Evolutionary conservation across 1,140 invertebrate genomes (phyloP).

Genomic region (Micrasema longulum): DNA sequence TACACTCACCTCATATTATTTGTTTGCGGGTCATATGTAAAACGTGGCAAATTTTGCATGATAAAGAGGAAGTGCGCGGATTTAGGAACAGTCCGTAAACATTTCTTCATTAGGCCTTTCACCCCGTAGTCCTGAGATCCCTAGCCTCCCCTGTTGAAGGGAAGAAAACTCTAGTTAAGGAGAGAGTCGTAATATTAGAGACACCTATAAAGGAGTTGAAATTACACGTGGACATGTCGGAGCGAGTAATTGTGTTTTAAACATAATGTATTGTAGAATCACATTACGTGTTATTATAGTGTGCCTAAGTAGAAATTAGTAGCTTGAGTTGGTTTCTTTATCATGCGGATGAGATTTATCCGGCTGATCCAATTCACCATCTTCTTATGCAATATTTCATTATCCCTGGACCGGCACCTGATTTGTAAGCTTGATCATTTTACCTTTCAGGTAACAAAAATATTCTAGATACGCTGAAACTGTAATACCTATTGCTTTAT

Average conservation of each 20-base stretch:
- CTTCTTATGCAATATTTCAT: no score
- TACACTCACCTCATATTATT: no score
- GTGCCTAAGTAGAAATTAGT: no score
- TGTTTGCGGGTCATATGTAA: slow-evolving; percentile 38
- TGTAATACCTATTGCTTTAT: no score
- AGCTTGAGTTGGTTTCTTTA: no score
- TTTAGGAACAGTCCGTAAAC: slow-evolving; percentile 26
- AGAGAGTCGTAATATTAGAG: not conserved
- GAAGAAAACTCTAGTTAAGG: slow-evolving; percentile 4
- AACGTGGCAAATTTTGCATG: slow-evolving; percentile 38
- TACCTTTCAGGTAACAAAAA: no score
- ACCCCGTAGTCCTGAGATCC: slow-evolving; percentile 34
- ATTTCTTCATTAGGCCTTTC: slow-evolving; percentile 50
- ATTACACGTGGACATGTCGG: slow-evolving; percentile 22
- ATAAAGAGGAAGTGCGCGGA: slow-evolving; percentile 25
- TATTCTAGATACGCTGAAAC: no score
- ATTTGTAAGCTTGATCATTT: no score
- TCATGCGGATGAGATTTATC: no score
- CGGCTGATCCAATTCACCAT: no score
- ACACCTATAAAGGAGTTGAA: slow-evolving; percentile 31
- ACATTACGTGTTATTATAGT: no score
- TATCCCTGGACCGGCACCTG: no score
- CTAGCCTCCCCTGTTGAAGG: slow-evolving; percentile 16
- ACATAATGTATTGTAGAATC: slow-evolving; percentile 3
- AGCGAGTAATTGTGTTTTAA: slow-evolving; percentile 12